A percentile compares a stretch with the other conserved stretches of the same genome.
Conservation (phyloP, 1,140 invertebrate species). For the Ceratina japonica region DNA sequence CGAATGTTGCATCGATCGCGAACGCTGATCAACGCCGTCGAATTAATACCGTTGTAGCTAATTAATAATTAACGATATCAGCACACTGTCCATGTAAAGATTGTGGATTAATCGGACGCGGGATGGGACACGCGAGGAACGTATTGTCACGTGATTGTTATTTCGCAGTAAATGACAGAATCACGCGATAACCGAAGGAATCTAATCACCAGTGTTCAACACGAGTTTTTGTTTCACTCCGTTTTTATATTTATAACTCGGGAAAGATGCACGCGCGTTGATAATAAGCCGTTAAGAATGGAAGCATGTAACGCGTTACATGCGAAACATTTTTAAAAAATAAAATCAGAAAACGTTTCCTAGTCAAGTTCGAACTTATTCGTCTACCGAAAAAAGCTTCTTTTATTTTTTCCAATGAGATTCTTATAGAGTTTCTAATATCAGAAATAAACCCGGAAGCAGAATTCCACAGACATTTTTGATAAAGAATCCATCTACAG, state of each 20-base stretch:
- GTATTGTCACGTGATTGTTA: slow-evolving; percentile 61
- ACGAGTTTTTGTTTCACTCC: neutral
- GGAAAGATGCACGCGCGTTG: neutral
- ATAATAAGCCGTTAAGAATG: neutral
- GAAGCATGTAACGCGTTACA: neutral
- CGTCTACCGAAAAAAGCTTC: neutral
- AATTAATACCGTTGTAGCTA: slow-evolving; percentile 18
- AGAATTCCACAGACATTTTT: too few relatives aligned
- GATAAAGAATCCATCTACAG: too few relatives aligned
- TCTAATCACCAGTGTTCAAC: slow-evolving; percentile 40
- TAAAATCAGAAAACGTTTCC: neutral
- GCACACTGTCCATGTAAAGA: slow-evolving; percentile 36
- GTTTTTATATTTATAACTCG: slow-evolving; percentile 1
- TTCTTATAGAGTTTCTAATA: too few relatives aligned
- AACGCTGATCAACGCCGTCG: slow-evolving; percentile 19
- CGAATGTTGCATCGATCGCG: neutral
- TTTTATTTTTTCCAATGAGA: too few relatives aligned
- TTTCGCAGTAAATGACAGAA: slow-evolving; percentile 26
- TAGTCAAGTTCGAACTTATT: neutral
- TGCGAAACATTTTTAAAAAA: neutral
- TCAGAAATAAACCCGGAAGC: too few relatives aligned
- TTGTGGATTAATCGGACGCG: slow-evolving; percentile 45
- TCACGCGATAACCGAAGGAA: slow-evolving; percentile 44
- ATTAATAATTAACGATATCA: slow-evolving; percentile 47
- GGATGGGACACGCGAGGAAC: slow-evolving; percentile 50